A percentile compares a stretch with the other conserved stretches of the same genome.
Conservation (phyloP, 2,888 invertebrate species). For the Achlya flavicornis region DNA sequence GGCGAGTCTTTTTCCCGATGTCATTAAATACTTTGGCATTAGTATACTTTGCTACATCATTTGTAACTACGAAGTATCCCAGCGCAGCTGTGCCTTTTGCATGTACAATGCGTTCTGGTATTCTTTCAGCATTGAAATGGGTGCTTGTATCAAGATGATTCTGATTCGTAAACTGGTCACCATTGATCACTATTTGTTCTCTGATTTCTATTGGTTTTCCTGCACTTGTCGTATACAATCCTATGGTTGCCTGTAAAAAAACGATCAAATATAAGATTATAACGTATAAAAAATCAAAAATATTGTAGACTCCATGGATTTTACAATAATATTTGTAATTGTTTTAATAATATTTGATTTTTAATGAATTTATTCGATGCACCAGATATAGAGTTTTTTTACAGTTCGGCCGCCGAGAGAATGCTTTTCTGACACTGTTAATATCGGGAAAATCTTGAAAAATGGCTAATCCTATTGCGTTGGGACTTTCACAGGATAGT, state of each 20-base stretch:
- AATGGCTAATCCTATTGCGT: too few relatives aligned
- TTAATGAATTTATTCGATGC: too few relatives aligned
- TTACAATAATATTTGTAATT: too few relatives aligned
- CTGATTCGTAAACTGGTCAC: constrained; percentile 46
- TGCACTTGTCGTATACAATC: constrained; percentile 85
- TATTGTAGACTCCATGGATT: too few relatives aligned
- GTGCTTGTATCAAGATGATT: constrained; percentile 87
- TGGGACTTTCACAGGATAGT: too few relatives aligned
- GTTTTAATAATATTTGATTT: too few relatives aligned
- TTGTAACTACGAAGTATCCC: constrained; percentile 91
- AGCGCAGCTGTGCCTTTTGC: constrained; percentile 95
- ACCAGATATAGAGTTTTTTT: too few relatives aligned
- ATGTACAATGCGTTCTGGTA: constrained; percentile 95
- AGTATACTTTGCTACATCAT: constrained; percentile 87
- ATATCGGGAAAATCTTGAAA: too few relatives aligned
- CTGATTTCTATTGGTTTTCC: constrained; percentile 91
- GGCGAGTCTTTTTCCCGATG: constrained; percentile 84
- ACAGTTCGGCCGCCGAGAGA: too few relatives aligned
- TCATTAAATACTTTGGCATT: constrained; percentile 84
- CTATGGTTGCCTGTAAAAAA: constrained; percentile 44
- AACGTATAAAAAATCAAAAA: too few relatives aligned
- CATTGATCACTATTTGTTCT: constrained; percentile 57
- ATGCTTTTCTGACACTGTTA: too few relatives aligned
- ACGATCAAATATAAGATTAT: neutral
- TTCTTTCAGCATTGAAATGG: constrained; percentile 89